Evolutionary conservation across 2,888 invertebrate genomes (phyloP).

Genomic region (Trilocha varians): DNA sequence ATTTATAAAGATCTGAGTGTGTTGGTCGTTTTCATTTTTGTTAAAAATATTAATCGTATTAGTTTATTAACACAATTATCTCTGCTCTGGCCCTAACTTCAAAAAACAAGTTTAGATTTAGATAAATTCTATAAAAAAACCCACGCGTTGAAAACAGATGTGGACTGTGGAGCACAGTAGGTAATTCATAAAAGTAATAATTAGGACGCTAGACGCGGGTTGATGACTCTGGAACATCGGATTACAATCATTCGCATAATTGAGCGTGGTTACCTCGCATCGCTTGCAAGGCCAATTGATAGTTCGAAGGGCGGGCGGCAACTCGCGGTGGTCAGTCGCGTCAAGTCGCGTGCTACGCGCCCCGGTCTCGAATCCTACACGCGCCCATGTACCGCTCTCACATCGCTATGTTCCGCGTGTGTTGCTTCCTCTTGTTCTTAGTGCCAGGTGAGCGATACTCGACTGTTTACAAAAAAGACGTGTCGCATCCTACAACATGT

Average conservation of each 20-base stretch:
- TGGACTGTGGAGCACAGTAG: background rate
- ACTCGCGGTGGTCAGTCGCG: constrained; percentile 21
- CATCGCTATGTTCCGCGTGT: constrained; percentile 29
- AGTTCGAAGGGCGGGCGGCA: constrained; percentile 50
- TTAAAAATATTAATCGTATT: no score
- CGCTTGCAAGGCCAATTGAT: constrained; percentile 42
- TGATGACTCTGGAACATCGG: constrained; percentile 4
- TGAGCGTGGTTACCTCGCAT: constrained; percentile 31
- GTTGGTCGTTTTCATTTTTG: no score
- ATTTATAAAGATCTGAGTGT: no score
- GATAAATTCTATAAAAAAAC: background rate
- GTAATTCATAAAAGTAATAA: background rate
- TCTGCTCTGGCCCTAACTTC: no score
- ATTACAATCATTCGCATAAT: constrained; percentile 18
- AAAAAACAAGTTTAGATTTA: background rate
- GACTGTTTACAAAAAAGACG: constrained; percentile 2
- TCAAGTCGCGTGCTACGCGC: constrained; percentile 24
- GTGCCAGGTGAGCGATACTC: constrained; percentile 41
- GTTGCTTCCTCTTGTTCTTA: constrained; percentile 38
- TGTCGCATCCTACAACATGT: no score
- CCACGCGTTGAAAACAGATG: background rate
- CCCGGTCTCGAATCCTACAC: constrained; percentile 16
- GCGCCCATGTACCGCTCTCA: constrained; percentile 16
- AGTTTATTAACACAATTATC: no score
- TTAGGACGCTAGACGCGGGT: background rate